A percentile compares a stretch with the other conserved stretches of the same genome.
Evolutionary conservation across 2,888 invertebrate species (phyloP).

Genomic region (Mechanitis mazaeus): DNA sequence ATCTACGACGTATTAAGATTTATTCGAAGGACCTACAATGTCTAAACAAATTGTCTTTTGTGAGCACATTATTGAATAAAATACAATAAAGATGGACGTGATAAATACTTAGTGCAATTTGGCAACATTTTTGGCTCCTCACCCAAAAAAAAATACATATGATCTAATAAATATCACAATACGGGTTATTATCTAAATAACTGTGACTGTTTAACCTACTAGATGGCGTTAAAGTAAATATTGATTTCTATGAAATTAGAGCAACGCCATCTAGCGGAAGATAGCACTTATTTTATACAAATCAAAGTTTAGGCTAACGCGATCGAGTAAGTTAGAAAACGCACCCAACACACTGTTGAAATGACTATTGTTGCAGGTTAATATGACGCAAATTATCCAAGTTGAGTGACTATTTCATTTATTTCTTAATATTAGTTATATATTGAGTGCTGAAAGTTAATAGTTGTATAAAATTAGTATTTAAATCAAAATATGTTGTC

Average conservation of each 20-base stretch:
- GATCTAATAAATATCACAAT: conserved; percentile 54
- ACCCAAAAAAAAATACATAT: conserved; percentile 47
- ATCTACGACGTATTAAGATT: conserved; percentile 33
- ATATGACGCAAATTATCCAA: background rate
- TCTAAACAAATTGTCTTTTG: conserved; percentile 68
- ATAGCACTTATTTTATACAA: too few species aligned
- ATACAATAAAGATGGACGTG: conserved; percentile 50
- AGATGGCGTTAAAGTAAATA: too few species aligned
- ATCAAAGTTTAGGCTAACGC: too few species aligned
- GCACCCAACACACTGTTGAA: conserved; percentile 25
- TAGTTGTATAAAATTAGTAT: background rate
- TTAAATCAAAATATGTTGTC: background rate
- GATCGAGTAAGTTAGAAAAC: too few species aligned
- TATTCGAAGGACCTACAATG: conserved; percentile 26
- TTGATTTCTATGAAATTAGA: too few species aligned
- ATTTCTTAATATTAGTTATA: conserved; percentile 5
- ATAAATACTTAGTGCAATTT: conserved; percentile 52
- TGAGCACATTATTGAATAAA: conserved; percentile 57
- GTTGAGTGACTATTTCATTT: background rate
- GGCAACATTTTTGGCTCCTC: conserved; percentile 71
- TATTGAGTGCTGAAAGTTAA: conserved; percentile 19
- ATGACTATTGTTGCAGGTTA: conserved; percentile 27
- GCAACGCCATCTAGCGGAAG: too few species aligned
- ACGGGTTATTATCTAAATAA: conserved; percentile 52
- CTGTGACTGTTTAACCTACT: conserved; percentile 13